A percentile compares a stretch with the other conserved stretches of the same genome.
Conservation (phyloP, 1,140 invertebrate genomes). For the Calephelis virginiensis region DNA sequence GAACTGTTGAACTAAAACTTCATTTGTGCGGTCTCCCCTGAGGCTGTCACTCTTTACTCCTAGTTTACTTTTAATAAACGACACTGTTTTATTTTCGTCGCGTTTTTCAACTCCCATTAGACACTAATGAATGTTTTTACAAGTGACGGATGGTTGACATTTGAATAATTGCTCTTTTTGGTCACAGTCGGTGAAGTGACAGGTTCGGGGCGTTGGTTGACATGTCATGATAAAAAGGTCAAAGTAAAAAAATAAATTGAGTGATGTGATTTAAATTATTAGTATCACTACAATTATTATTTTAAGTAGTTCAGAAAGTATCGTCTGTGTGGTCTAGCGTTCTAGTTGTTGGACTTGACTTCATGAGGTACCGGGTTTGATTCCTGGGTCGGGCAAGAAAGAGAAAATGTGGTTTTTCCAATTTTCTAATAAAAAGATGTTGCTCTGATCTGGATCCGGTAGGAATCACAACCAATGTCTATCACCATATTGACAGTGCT, state of each 20-base stretch:
- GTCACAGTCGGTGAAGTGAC: constrained; percentile 9
- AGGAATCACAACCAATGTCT: no score
- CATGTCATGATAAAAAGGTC: constrained; percentile 1
- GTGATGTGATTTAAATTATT: constrained; percentile 1
- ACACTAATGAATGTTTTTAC: constrained; percentile 47
- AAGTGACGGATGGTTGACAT: constrained; percentile 32
- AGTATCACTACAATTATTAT: no score
- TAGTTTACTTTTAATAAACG: constrained; percentile 44
- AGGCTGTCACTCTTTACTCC: constrained; percentile 40
- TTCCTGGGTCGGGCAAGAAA: no score
- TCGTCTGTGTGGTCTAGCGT: no score
- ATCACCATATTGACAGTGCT: no score
- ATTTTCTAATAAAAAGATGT: no score
- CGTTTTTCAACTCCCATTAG: constrained; percentile 59
- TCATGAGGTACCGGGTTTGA: no score
- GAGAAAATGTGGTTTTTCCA: no score
- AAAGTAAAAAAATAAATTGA: not conserved
- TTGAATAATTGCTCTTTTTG: constrained; percentile 31
- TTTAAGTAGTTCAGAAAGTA: no score
- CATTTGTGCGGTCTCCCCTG: constrained; percentile 30
- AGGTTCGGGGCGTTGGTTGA: constrained; percentile 5
- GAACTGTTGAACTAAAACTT: not conserved
- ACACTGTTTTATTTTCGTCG: constrained; percentile 50
- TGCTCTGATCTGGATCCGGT: no score
- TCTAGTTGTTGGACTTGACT: no score